These are phyloP conservation scores for Grallaria varia DNA, from an alignment of 2,113 vertebrate species.

Conservation along the genomic window DNA sequence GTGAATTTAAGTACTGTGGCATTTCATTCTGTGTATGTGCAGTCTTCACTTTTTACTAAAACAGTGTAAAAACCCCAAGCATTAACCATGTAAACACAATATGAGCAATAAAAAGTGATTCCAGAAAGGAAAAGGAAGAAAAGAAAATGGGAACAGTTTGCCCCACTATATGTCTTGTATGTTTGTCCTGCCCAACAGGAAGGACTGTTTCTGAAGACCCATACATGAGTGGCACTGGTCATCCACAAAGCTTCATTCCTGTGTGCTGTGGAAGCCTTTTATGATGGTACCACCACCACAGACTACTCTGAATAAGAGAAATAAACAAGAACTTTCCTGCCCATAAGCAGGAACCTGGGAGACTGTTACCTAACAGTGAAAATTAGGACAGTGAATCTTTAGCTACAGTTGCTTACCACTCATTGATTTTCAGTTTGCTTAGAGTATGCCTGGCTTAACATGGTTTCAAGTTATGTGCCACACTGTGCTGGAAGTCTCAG, in stretches of 20 bases:
- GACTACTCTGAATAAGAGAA: background rate
- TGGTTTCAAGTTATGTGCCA: background rate
- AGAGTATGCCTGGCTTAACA: background rate
- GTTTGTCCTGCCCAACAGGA: background rate
- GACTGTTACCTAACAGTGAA: background rate
- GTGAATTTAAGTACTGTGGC: background rate
- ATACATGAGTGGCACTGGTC: background rate
- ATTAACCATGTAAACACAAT: background rate
- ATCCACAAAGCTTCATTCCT: background rate
- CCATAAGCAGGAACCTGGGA: background rate
- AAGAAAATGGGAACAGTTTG: background rate
- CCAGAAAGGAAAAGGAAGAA: background rate
- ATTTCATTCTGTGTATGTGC: background rate
- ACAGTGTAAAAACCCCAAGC: background rate
- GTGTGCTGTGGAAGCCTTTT: background rate
- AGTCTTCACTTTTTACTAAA: background rate
- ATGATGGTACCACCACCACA: background rate
- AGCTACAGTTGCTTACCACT: background rate
- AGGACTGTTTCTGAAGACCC: background rate
- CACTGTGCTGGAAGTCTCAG: background rate
- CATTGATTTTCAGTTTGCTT: background rate
- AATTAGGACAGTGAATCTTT: background rate
- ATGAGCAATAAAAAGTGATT: background rate
- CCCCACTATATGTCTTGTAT: accelerated
- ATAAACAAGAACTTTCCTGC: background rate